These are phyloP conservation scores for Scaptomyza tumidula DNA, from an alignment of 2,888 invertebrate species.

Conservation along the genomic window DNA sequence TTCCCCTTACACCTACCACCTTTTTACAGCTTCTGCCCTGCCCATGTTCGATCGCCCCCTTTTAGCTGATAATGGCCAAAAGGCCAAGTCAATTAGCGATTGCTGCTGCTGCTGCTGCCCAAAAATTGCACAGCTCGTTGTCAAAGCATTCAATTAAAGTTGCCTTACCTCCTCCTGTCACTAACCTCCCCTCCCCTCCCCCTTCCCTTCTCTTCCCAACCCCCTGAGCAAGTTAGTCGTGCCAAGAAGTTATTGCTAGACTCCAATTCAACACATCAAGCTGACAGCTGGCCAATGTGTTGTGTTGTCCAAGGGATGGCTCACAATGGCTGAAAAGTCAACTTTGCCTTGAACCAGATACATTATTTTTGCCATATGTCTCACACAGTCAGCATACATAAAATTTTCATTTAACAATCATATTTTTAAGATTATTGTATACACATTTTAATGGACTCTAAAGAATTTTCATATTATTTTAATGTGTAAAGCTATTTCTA, in stretches of 20 bases:
- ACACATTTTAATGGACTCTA: too few species aligned
- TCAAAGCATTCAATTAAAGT: constrained; percentile 4
- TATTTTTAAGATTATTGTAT: background rate
- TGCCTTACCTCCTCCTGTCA: background rate
- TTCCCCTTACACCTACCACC: background rate
- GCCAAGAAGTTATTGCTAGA: constrained; percentile 23
- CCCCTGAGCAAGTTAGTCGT: background rate
- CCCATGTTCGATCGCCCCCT: background rate
- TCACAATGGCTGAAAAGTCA: background rate
- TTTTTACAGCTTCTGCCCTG: background rate
- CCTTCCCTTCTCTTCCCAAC: too few species aligned
- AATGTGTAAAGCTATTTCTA: too few species aligned
- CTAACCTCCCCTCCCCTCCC: background rate
- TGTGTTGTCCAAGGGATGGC: background rate
- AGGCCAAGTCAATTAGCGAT: constrained; percentile 6
- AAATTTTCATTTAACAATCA: too few species aligned
- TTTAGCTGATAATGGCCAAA: constrained; percentile 47
- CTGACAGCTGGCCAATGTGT: constrained; percentile 32
- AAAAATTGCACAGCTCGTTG: constrained; percentile 11
- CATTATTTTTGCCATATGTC: too few species aligned
- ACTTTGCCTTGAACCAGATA: background rate
- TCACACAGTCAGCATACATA: too few species aligned
- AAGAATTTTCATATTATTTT: too few species aligned
- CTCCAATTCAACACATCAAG: constrained; percentile 33
- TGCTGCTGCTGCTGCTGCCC: background rate